Evolutionary conservation across 2,888 invertebrate species (phyloP), one percentile per base, ranked within the genome.

Genomic region (Zygaena filipendulae): DNA sequence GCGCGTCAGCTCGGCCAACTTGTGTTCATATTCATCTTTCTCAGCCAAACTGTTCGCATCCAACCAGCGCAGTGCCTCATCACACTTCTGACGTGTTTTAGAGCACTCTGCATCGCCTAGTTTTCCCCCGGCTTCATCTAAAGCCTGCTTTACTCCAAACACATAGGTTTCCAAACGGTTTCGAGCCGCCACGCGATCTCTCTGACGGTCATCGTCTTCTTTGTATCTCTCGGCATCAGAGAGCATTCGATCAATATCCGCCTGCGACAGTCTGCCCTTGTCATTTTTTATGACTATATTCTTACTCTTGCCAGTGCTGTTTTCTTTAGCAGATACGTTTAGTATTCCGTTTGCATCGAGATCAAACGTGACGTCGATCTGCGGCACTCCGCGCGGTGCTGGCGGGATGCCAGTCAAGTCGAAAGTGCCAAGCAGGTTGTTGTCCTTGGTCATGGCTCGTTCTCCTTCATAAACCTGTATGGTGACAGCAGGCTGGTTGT

Each of bases 211-310:
- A 51, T 91, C 90, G 42, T 90, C 89, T 12, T 84, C 85, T 29
- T 84, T 83, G 55, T 86, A 91, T 38, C 74, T 82, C 38, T 90
- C 89, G 2, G 91, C 90, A 25, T 91, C 90, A 23, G 84, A 62
- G 22, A 92, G 66, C 92, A 92, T 93, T 33, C 86, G 82, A 45
- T 94, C 91, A 32, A 94, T 93, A 35, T 94, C 92, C 10, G 87
- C 87, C 57, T 92, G 90, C 9, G 90, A 88, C 18, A 92, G 68
- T 3, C 92, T 81, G 0, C 91, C 91, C 55, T 90, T 91, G 61
- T 92, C 90, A 54, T 92, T 92, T 45, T 88, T 89, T 33, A 92
- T 92, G 6, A 87, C 86, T 34, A 92, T 91, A 45, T 87, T 87
- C 55, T 86, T 88, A 11, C 83, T 84, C 42, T 88, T 90, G 8